phyloP scores from a whole-genome alignment of 2,797 vertebrate species.

The Sebastes goodei region DNA sequence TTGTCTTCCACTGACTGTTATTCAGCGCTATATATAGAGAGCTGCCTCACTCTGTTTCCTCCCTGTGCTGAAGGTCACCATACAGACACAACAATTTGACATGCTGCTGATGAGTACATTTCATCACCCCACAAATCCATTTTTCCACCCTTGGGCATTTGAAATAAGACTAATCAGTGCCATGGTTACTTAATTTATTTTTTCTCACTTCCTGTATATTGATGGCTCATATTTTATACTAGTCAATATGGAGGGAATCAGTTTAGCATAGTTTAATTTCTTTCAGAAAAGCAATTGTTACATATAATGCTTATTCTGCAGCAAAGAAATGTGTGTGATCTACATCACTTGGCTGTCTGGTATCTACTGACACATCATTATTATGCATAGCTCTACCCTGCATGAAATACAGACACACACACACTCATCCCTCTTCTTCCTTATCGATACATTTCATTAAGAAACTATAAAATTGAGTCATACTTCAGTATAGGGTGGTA shows the following conservation, averaged over 20 bases:
- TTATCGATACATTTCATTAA: neutral
- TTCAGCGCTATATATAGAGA: constrained; percentile 60
- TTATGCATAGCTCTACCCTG: neutral
- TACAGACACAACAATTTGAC: constrained; percentile 58
- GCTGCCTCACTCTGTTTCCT: constrained; percentile 45
- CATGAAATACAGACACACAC: neutral
- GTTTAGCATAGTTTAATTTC: neutral
- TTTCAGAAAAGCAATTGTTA: neutral
- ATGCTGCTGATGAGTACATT: constrained; percentile 14
- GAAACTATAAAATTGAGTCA: constrained; percentile 7
- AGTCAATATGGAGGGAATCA: neutral
- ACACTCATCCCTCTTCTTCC: neutral
- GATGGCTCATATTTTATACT: constrained; percentile 7
- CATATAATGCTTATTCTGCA: neutral
- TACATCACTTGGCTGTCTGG: neutral
- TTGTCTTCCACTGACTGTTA: constrained; percentile 60
- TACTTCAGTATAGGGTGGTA: neutral
- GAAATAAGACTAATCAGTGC: constrained; percentile 34
- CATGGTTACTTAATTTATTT: constrained; percentile 5
- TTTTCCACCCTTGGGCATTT: constrained; percentile 2
- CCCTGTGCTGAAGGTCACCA: constrained; percentile 49
- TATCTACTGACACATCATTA: neutral
- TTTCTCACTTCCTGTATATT: constrained; percentile 24
- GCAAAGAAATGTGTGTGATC: neutral
- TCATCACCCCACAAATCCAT: constrained; percentile 37